These are phyloP conservation scores for Cuniculus paca DNA, from an alignment of 2,797 vertebrate species.

Conservation along the genomic window DNA sequence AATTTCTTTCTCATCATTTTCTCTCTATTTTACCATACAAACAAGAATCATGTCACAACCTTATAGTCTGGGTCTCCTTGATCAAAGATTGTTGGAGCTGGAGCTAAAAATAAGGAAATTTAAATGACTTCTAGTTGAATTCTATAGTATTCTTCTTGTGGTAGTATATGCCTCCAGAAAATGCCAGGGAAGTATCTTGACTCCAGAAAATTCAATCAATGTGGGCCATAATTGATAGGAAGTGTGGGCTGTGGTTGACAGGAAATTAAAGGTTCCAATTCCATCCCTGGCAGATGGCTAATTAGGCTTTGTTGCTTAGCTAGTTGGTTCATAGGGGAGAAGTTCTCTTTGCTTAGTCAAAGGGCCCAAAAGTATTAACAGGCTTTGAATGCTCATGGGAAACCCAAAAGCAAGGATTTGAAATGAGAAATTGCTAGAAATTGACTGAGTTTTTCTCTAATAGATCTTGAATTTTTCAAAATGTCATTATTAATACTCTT, in stretches of 20 bases:
- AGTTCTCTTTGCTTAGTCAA: neutral
- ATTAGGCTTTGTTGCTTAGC: neutral
- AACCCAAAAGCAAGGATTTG: neutral
- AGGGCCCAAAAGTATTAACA: neutral
- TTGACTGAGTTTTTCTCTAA: neutral
- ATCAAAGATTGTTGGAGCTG: constrained; percentile 71
- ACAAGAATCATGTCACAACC: constrained; percentile 77
- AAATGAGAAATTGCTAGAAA: neutral
- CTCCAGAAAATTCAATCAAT: constrained; percentile 20
- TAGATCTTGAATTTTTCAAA: constrained; percentile 21
- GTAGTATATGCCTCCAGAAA: constrained; percentile 74
- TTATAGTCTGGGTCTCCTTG: constrained; percentile 62
- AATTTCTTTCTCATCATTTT: constrained; percentile 72
- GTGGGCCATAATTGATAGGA: constrained; percentile 24
- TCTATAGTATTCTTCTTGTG: constrained; percentile 77
- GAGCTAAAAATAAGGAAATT: constrained; percentile 74
- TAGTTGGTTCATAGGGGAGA: neutral
- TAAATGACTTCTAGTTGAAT: constrained; percentile 78
- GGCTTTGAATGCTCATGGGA: neutral
- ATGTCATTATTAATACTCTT: neutral
- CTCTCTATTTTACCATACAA: constrained; percentile 66
- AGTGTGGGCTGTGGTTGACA: constrained; percentile 22
- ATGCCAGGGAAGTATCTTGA: neutral
- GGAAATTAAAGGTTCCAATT: constrained; percentile 5
- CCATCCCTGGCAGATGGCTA: neutral